These are phyloP conservation scores for Eulemur albifrons DNA, from an alignment of 2,797 vertebrate species.

Conservation along the genomic window DNA sequence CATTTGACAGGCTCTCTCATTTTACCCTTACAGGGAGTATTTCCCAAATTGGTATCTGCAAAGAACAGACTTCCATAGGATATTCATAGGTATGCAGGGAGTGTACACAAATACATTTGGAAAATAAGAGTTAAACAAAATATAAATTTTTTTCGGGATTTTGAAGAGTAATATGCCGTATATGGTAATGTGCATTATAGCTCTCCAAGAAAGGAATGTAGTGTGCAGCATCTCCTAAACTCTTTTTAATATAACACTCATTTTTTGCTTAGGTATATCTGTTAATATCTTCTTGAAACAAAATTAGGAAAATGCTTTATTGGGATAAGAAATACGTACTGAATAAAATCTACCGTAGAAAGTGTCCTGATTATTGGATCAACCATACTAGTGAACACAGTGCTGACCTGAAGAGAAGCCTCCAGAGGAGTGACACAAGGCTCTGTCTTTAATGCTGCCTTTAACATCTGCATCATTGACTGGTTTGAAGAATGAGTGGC, in stretches of 20 bases:
- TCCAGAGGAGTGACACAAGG: background rate
- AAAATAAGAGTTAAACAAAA: constrained; percentile 54
- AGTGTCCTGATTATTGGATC: background rate
- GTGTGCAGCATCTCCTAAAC: background rate
- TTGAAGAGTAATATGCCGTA: background rate
- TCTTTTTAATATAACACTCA: constrained; percentile 9
- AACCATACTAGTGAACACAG: background rate
- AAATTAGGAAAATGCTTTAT: background rate
- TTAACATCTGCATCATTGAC: background rate
- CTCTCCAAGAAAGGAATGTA: background rate
- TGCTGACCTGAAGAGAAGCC: background rate
- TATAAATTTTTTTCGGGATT: constrained; percentile 12
- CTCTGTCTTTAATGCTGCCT: background rate
- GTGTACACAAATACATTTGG: constrained; percentile 43
- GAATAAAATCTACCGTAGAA: background rate
- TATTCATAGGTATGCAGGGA: constrained; percentile 53
- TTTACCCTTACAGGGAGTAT: constrained; percentile 44
- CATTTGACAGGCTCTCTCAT: constrained; percentile 57
- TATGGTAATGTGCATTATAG: background rate
- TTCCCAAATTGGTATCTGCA: constrained; percentile 62
- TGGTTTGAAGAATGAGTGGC: background rate
- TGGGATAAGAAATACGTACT: background rate
- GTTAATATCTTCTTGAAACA: constrained; percentile 31
- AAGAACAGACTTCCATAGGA: constrained; percentile 53
- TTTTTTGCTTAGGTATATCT: background rate